Evolutionary conservation across 2,888 invertebrate genomes (phyloP), one percentile per base, ranked within the genome.

Genomic region (Parochlus steinenii): DNA sequence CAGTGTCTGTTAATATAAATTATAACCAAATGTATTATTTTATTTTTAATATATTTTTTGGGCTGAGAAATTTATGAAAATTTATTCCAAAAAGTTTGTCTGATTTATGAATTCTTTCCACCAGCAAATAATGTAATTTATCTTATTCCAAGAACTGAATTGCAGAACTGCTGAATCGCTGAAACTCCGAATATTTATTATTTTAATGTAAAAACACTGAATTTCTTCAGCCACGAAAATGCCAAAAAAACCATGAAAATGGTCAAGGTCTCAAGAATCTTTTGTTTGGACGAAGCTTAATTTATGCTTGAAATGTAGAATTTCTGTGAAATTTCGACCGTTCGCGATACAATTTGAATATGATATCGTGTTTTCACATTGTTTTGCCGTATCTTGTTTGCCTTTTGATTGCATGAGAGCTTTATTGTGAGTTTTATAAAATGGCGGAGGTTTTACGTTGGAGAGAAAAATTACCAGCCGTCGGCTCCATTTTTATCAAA

Each of bases 61-160:
- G n/a, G n/a, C n/a, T n/a, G n/a, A n/a, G 17, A 32, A 36, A 36
- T 30, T 30, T 36, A 36, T 36, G 36, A 36, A 36, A 36, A 36
- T 36, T 36, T 36, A 36, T 36, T 29, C 36, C 22, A 30, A 31
- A 12, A 20, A 11, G 6, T 31, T 31, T 36, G 36, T 36, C 24
- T 36, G 36, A 36, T 36, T 36, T 36, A 36, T 36, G 36, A 28
- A 36, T 26, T 30, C n/a, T n/a, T n/a, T n/a, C n/a, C n/a, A n/a
- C n/a, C n/a, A n/a, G n/a, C n/a, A n/a, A n/a, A n/a, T n/a, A n/a
- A n/a, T n/a, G n/a, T n/a, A n/a, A n/a, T n/a, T n/a, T n/a, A n/a
- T n/a, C n/a, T n/a, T n/a, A n/a, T n/a, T n/a, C n/a, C n/a, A n/a
- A n/a, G n/a, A n/a, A n/a, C n/a, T n/a, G n/a, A n/a, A n/a, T n/a